Evolutionary conservation across 2,888 invertebrate genomes (phyloP), one percentile per base, ranked within the genome.

Genomic region (Hydroisotoma schaefferi): DNA sequence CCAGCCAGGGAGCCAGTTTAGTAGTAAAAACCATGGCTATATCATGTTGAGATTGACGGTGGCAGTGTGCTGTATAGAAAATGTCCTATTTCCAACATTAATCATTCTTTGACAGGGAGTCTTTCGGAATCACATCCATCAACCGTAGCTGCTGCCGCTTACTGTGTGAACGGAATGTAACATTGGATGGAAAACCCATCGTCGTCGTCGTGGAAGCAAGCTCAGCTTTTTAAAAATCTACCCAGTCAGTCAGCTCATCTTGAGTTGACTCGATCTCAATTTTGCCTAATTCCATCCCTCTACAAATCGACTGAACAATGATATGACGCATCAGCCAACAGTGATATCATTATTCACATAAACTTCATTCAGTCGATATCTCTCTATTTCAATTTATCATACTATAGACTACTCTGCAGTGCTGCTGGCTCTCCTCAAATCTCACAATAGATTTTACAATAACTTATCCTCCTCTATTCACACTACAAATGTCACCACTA

Each of bases 41-140:
- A n/a, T n/a, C n/a, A n/a, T n/a, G n/a, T n/a, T n/a, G n/a, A n/a
- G n/a, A n/a, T n/a, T n/a, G n/a, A n/a, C n/a, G n/a, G 20, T 23
- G 25, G 18, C 46, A 8, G 23, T 46, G 46, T 8, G 43, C 18
- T 15, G 18, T 10, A 60, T 52, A 61, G 57, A 58, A 64, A 62
- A 70, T 67, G 68, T 69, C 68, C 70, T 69, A 67, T 70, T 66
- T 66, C 66, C 65, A 64, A 69, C 72, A 72, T 72, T 72, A 72
- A 72, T 72, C 72, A 72, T 72, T 70, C 70, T 72, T 72, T 71
- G 70, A 71, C 70, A 71, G 70, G 62, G 66, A 68, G 66, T 70
- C 67, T 66, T 68, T 68, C 62, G 61, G 65, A 69, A 64, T 67
- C 69, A 65, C 72, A 72, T 72, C 72, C 72, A 72, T 72, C 72